Base-by-base conservation (phyloP, 64 coral and sea anemone species). In the Catalaphyllia jardinei region DNA sequence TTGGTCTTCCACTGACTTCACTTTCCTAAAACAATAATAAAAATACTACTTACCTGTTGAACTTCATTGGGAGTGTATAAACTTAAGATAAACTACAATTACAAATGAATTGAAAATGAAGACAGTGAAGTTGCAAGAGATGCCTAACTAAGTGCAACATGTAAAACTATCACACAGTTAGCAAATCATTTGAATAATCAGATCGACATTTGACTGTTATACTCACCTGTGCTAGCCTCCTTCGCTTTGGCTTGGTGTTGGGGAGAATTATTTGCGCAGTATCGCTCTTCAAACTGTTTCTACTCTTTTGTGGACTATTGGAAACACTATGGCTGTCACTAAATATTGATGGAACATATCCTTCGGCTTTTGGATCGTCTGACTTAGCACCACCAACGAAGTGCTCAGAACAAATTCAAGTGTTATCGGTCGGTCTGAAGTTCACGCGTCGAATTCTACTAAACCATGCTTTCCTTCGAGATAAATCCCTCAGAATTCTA, bases 281-380 rank as follows among this genome's bases (percentile, higher is more conserved):
- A 7, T 63, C 30, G 31, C 25, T 54, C 59, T 64, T 83, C 60
- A 57, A 61, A 57, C 80, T 83, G 80, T 83, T 83, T 10, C 27
- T 86, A 35, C 29, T 86, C 60, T 18, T 72, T 29, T 65, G 30
- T 4, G 83, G 27, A 49, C 67, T 73, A 4, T 73, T 86, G 52
- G 49, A 4, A 16, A 20, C 17, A 57, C 31, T 57, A 22, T 24
- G 42, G 42, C 17, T 50, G 84, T 74, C 35, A 55, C 59, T 86
- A 74, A 92, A 92, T 67, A 92, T 92, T 46, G 73, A 22, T 87
- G 90, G 90, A 25, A 62, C 39, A n/a, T 67, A 87, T 76, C 81
- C 86, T 31, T 15, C 18, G 69, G 60, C 86, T 59, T 73, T 49
- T 78, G 60, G 59, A 55, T 92, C 89, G 28, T 74, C 31, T 17